phyloP scores from a whole-genome alignment of 2,113 vertebrate species.

The Stictonetta naevosa region DNA sequence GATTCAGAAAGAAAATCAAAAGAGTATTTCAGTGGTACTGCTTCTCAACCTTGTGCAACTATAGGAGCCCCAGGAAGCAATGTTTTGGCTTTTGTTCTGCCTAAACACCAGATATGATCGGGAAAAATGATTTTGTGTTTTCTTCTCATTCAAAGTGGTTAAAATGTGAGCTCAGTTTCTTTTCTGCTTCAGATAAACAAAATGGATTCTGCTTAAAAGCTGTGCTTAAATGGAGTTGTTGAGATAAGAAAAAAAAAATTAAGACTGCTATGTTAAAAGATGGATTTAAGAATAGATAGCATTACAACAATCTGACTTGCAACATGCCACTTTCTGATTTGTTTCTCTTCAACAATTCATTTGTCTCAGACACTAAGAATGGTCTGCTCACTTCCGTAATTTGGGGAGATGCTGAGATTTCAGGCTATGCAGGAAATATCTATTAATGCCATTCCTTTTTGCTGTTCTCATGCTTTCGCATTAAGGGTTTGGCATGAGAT shows the following conservation, averaged over 20 bases:
- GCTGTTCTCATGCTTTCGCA: conserved; percentile 15
- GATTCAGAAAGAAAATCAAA: not conserved
- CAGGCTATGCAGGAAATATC: conserved; percentile 2
- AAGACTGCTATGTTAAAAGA: not conserved
- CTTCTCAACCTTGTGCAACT: not conserved
- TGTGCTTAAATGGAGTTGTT: not conserved
- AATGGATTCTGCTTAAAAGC: not conserved
- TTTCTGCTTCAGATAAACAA: not conserved
- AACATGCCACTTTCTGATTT: not conserved
- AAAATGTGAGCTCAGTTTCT: not conserved
- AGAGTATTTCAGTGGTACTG: not conserved
- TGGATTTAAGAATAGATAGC: not conserved
- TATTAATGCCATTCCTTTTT: conserved; percentile 42
- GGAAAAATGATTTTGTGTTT: not conserved
- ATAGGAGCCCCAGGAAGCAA: not conserved
- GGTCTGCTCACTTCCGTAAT: not conserved
- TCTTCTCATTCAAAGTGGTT: not conserved
- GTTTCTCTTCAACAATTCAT: not conserved
- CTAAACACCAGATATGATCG: not conserved
- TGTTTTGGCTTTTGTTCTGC: not conserved
- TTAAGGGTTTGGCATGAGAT: conserved; percentile 23
- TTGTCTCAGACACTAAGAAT: not conserved
- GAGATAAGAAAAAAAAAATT: not conserved
- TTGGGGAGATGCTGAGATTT: conserved; percentile 4
- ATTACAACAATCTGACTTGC: not conserved